These are phyloP conservation scores for Cantharis rustica DNA, from an alignment of 2,888 invertebrate genomes.

Conservation along the genomic window DNA sequence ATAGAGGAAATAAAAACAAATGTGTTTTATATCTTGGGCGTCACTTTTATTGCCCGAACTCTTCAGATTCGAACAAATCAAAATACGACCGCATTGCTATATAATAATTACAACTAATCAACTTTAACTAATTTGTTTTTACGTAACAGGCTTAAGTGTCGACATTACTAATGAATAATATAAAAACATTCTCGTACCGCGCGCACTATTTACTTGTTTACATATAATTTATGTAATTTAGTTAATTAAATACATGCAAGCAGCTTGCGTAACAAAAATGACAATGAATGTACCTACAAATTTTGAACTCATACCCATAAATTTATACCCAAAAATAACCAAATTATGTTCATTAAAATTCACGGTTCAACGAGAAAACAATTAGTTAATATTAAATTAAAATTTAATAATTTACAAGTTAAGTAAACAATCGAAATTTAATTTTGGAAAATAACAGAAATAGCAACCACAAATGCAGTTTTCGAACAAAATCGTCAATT, in stretches of 20 bases:
- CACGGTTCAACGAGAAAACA: background rate
- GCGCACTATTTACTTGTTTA: background rate
- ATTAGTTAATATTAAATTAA: no score
- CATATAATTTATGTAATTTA: slow-evolving; percentile 2
- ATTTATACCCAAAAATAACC: background rate
- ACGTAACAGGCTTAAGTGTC: background rate
- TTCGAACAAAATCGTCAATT: background rate
- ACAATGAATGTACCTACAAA: background rate
- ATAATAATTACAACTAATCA: background rate
- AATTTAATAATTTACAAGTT: no score
- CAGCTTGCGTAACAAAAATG: background rate
- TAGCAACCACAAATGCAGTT: background rate
- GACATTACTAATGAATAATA: background rate
- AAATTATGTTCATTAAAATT: background rate
- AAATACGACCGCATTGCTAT: background rate
- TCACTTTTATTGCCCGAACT: background rate
- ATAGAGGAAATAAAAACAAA: background rate
- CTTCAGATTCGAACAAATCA: background rate
- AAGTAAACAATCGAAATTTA: no score
- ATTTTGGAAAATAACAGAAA: no score
- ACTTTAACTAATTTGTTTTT: background rate
- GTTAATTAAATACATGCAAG: background rate
- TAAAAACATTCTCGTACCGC: background rate
- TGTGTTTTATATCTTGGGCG: background rate
- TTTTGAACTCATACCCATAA: background rate